A percentile compares a stretch with the other conserved stretches of the same genome.
Evolutionary conservation across 1,140 invertebrate genomes (phyloP).

Genomic region (Polypedilum vanderplanki): DNA sequence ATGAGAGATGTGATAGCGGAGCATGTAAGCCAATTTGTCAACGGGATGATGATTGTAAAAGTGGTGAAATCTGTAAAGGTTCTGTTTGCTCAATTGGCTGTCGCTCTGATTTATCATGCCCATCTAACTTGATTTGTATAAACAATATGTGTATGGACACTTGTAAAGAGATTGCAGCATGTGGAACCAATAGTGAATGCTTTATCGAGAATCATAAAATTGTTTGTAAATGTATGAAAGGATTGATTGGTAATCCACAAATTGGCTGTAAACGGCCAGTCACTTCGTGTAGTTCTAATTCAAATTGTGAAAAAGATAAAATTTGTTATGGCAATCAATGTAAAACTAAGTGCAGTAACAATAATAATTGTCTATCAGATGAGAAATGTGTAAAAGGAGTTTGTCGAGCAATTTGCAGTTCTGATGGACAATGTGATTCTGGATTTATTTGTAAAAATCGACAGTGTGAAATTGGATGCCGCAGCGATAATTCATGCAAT

Average conservation of each 20-base stretch:
- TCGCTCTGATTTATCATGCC: constrained; percentile 70
- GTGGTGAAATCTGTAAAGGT: constrained; percentile 75
- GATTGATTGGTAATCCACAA: constrained; percentile 66
- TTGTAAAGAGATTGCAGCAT: constrained; percentile 67
- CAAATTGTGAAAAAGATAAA: constrained; percentile 60
- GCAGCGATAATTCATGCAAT: constrained; percentile 71
- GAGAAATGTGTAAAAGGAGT: constrained; percentile 74
- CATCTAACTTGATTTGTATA: constrained; percentile 58
- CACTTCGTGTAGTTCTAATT: constrained; percentile 53
- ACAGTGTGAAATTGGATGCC: constrained; percentile 75
- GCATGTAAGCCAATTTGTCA: constrained; percentile 66
- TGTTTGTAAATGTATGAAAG: constrained; percentile 63
- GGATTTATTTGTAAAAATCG: constrained; percentile 82
- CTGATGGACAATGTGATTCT: constrained; percentile 66
- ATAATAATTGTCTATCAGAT: constrained; percentile 71
- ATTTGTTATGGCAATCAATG: constrained; percentile 68
- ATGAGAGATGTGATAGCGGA: constrained; percentile 66
- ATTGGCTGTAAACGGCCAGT: constrained; percentile 62
- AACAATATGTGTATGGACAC: constrained; percentile 69
- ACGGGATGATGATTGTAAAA: constrained; percentile 70
- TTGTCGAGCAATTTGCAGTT: constrained; percentile 77
- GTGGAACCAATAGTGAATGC: constrained; percentile 75
- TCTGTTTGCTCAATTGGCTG: constrained; percentile 72
- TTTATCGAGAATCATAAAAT: constrained; percentile 59
- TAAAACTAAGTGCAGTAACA: constrained; percentile 66